Base-by-base conservation (phyloP, 2,888 invertebrate species). In the Orthonychiurus folsomi region DNA sequence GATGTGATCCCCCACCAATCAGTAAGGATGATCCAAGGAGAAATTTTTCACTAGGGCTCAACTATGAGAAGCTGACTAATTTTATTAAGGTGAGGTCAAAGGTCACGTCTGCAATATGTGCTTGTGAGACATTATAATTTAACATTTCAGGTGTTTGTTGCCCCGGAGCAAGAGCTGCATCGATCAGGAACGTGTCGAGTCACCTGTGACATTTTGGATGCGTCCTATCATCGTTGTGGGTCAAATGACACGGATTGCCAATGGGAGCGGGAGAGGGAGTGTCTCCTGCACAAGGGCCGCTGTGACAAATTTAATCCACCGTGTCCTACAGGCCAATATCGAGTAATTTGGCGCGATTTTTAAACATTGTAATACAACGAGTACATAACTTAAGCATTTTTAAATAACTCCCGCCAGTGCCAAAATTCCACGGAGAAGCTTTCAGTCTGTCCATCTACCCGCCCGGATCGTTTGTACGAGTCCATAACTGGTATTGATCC, bases 131-230 rank as follows among this genome's bases (percentile, higher is more conserved):
- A 18, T 37, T 57, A 47, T 21, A 23, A 59, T 50, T 50, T 5
- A 50, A 12, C 9, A 20, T 53, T 53, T 18, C 23, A 62, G 62
- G 61, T 61, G 18, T 65, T 65, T 48, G 60, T 65, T 1, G 56
- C 65, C 1, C 62, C 50, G 1, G 62, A 65, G 24, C 60, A 60
- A 54, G 50, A 37, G 3, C 55, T 65, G n/a, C 62, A 62, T 20
- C 59, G 60, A 18, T 59, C 59, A 1, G 65, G 62, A 25, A 62
- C 60, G 15, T 65, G 65, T 28, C 59, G 60, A 24, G 56, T 56
- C 20, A 62, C 65, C 15, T 65, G 65, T 50, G 62, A 62, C 23
- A 24, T 62, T 15, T 47, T 65, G 15, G 65, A 65, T 27, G 62
- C 23, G 24, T 62, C 65, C 2, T 65, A 62, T 52, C 26, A 37